These are phyloP conservation scores for Neodiprion lecontei DNA, from an alignment of 1,140 invertebrate species.

Conservation along the genomic window DNA sequence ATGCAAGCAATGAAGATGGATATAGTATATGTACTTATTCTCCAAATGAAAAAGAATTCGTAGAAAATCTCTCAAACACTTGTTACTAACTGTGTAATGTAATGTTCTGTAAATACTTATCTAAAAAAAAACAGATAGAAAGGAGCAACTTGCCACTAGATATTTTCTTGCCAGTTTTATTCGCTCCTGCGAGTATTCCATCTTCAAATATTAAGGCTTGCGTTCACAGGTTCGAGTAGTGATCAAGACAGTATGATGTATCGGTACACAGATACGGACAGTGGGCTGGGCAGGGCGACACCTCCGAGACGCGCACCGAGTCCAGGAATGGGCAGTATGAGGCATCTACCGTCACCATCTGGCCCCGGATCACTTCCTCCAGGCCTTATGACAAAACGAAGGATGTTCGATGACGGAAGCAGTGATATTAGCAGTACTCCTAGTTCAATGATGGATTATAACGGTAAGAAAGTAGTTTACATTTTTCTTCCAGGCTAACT, in stretches of 20 bases:
- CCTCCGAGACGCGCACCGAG: conserved; percentile 82
- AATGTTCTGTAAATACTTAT: conserved; percentile 20
- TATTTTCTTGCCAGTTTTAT: conserved; percentile 35
- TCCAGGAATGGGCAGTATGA: conserved; percentile 71
- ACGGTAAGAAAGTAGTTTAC: conserved; percentile 62
- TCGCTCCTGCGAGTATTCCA: neutral
- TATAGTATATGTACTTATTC: neutral
- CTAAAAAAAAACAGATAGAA: conserved; percentile 31
- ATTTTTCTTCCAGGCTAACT: neutral
- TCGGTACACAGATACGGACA: conserved; percentile 74
- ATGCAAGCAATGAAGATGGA: too few relatives aligned
- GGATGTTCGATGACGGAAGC: conserved; percentile 81
- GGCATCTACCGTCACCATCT: conserved; percentile 76
- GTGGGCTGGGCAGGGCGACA: conserved; percentile 79
- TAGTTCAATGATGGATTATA: conserved; percentile 86
- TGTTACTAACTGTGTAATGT: conserved; percentile 10
- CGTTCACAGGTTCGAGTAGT: conserved; percentile 58
- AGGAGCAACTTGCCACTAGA: conserved; percentile 36
- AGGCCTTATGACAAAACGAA: conserved; percentile 80
- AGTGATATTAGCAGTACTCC: conserved; percentile 85
- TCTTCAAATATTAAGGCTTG: conserved; percentile 11
- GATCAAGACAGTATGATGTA: conserved; percentile 63
- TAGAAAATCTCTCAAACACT: neutral
- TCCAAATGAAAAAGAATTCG: neutral
- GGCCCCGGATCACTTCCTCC: conserved; percentile 83